A percentile compares a stretch with the other conserved stretches of the same genome.
phyloP scores from a whole-genome alignment of 2,797 vertebrate genomes.

The Centroberyx gerrardi region DNA sequence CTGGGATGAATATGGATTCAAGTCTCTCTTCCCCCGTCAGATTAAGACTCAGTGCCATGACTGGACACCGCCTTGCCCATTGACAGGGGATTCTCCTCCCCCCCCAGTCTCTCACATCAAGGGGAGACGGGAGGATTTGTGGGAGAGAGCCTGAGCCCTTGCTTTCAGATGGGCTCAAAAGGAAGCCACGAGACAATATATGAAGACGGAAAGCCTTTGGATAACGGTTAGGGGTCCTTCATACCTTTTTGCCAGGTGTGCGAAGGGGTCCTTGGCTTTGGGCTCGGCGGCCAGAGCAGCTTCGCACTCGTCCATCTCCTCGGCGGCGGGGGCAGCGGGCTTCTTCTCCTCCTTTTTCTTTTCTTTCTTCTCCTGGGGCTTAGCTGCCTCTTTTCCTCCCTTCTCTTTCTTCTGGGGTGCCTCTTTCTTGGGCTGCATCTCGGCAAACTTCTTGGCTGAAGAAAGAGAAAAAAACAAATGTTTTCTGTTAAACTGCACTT shows the following conservation, averaged over 20 bases:
- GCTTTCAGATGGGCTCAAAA: no score
- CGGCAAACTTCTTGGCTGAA: constrained; percentile 93
- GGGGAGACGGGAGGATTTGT: no score
- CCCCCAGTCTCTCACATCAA: no score
- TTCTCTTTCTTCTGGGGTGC: constrained; percentile 91
- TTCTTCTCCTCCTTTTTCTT: constrained; percentile 92
- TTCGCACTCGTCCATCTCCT: constrained; percentile 93
- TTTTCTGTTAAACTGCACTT: constrained; percentile 17
- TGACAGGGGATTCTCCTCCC: constrained; percentile 53
- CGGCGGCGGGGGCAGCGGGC: constrained; percentile 77
- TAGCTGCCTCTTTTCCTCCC: constrained; percentile 83
- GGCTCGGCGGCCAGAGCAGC: constrained; percentile 92
- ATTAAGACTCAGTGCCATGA: constrained; percentile 79
- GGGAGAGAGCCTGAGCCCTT: no score
- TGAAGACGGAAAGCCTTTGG: not conserved
- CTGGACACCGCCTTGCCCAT: constrained; percentile 79
- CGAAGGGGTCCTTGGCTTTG: constrained; percentile 94
- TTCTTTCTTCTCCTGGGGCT: constrained; percentile 89
- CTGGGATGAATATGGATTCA: constrained; percentile 81
- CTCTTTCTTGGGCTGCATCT: constrained; percentile 94
- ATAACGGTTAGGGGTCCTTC: not conserved
- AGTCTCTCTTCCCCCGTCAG: constrained; percentile 74
- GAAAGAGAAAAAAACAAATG: constrained; percentile 21
- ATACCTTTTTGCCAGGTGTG: constrained; percentile 93
- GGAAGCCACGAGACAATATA: no score